These are phyloP conservation scores for Calliopsis andreniformis DNA, from an alignment of 1,140 invertebrate genomes.

Conservation along the genomic window DNA sequence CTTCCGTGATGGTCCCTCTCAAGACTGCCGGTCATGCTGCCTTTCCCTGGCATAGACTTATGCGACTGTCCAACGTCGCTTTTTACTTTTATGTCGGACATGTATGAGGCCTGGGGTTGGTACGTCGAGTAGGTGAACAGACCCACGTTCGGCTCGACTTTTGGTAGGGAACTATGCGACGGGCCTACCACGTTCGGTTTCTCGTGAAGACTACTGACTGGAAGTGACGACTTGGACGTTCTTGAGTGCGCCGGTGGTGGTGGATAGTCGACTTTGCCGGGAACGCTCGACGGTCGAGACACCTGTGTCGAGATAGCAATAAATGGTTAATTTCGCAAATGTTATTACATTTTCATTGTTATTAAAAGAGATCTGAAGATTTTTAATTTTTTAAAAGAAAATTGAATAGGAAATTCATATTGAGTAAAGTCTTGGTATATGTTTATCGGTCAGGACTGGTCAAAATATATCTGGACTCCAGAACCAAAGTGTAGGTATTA, in stretches of 20 bases:
- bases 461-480: no score
- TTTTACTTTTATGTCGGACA: slow-evolving; percentile 81
- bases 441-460: no score
- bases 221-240: slow-evolving; percentile 77
- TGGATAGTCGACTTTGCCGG: slow-evolving; percentile 83
- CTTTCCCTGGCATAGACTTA: slow-evolving; percentile 74
- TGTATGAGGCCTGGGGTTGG: slow-evolving; percentile 80
- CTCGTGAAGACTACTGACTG: slow-evolving; percentile 78
- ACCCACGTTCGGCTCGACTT: slow-evolving; percentile 88
- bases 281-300: slow-evolving; percentile 80
- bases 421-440: no score
- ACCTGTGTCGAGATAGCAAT: slow-evolving; percentile 63
- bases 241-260: slow-evolving; percentile 83
- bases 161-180: slow-evolving; percentile 83
- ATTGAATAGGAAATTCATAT: no score
- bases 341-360: no score
- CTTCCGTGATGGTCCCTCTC: slow-evolving; percentile 81
- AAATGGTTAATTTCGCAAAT: no score
- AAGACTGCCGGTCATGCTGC: slow-evolving; percentile 70
- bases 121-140: slow-evolving; percentile 87
- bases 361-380: no score
- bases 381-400: no score
- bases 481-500: no score
- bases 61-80: slow-evolving; percentile 75
- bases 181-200: slow-evolving; percentile 79